A percentile compares a stretch with the other conserved stretches of the same genome.
phyloP scores from a whole-genome alignment of 2,888 invertebrate species.

The Lasioglossum marginatum region DNA sequence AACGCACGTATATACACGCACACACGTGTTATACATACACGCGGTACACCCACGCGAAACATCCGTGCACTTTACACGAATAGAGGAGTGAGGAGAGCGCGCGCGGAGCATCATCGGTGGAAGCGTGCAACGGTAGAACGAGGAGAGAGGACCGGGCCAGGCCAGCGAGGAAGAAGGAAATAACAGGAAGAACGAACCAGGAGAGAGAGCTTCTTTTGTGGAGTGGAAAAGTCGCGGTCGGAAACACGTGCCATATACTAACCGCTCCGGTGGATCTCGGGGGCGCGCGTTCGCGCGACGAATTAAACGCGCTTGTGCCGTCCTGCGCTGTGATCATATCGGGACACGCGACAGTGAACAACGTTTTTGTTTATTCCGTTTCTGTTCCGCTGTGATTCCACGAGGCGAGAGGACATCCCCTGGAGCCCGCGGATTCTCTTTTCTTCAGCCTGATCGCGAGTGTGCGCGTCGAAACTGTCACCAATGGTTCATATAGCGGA shows the following conservation, averaged over 20 bases:
- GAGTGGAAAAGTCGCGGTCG: slow-evolving; percentile 42
- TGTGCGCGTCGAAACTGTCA: slow-evolving; percentile 68
- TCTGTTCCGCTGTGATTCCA: slow-evolving; percentile 27
- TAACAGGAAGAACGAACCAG: not conserved
- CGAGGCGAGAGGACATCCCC: slow-evolving; percentile 13
- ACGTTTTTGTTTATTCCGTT: slow-evolving; percentile 22
- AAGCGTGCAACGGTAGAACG: slow-evolving; percentile 9
- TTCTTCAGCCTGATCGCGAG: slow-evolving; percentile 22
- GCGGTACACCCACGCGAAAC: slow-evolving; percentile 10
- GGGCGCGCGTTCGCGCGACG: slow-evolving; percentile 41
- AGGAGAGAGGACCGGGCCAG: not conserved
- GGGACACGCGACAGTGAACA: slow-evolving; percentile 36
- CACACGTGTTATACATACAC: slow-evolving; percentile 11
- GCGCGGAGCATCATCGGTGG: not conserved
- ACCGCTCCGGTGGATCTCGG: slow-evolving; percentile 30
- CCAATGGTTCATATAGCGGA: slow-evolving; percentile 84
- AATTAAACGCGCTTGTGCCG: slow-evolving; percentile 50
- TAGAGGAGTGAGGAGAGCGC: not conserved
- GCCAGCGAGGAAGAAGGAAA: not conserved
- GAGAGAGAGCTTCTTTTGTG: slow-evolving; percentile 28
- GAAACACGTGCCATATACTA: slow-evolving; percentile 59
- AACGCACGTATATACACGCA: not conserved
- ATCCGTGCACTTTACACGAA: slow-evolving; percentile 18
- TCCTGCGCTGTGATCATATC: slow-evolving; percentile 54
- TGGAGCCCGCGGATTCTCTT: slow-evolving; percentile 24